phyloP scores from a whole-genome alignment of 2,797 vertebrate genomes.

The Cyclura pinguis region DNA sequence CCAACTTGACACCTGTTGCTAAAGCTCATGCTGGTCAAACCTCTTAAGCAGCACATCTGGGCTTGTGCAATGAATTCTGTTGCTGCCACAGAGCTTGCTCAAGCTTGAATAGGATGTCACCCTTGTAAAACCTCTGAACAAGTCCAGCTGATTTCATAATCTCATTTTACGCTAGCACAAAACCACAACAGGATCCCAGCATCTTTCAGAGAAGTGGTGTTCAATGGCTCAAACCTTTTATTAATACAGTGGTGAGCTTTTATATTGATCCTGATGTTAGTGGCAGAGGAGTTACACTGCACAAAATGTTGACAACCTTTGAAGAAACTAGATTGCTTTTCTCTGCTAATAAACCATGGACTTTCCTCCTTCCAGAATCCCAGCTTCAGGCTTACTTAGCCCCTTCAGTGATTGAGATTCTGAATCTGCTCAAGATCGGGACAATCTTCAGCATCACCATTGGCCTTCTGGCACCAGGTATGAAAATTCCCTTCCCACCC shows the following conservation, averaged over 20 bases:
- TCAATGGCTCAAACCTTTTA: background rate
- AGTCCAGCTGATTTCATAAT: too few relatives aligned
- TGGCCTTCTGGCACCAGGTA: background rate
- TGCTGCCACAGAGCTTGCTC: too few relatives aligned
- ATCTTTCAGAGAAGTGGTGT: background rate
- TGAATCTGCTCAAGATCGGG: slow-evolving; percentile 16
- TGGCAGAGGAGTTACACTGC: background rate
- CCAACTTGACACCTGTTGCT: too few relatives aligned
- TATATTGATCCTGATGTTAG: background rate
- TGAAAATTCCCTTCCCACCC: too few relatives aligned
- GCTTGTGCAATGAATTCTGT: too few relatives aligned
- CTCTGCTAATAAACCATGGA: background rate
- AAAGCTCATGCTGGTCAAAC: too few relatives aligned
- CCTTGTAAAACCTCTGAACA: too few relatives aligned
- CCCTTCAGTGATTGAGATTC: background rate
- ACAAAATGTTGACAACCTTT: background rate
- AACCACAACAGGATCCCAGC: too few relatives aligned
- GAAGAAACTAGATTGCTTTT: background rate
- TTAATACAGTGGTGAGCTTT: background rate
- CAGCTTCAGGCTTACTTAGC: background rate
- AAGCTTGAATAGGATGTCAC: too few relatives aligned
- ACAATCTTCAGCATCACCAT: background rate
- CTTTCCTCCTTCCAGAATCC: background rate
- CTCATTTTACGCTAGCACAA: too few relatives aligned
- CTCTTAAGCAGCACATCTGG: too few relatives aligned